phyloP scores from a whole-genome alignment of 2,113 vertebrate species.

The Dipodomys ordii region DNA sequence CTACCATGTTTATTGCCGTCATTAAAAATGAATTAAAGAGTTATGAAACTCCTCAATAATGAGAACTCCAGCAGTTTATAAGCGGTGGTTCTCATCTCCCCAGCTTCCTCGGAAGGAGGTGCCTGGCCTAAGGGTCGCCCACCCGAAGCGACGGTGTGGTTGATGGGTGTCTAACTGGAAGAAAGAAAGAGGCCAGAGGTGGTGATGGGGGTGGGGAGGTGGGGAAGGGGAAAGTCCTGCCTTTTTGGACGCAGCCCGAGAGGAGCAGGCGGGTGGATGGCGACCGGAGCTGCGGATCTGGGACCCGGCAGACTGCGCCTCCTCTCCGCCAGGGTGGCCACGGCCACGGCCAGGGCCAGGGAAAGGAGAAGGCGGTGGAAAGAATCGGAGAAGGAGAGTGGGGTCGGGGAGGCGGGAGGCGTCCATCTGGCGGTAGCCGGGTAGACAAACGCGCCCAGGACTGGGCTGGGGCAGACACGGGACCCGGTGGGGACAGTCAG shows the following conservation, averaged over 20 bases:
- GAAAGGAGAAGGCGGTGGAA: not conserved
- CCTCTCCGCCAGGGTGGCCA: no score
- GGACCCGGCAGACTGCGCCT: not conserved
- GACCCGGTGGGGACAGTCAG: not conserved
- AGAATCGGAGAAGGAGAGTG: not conserved
- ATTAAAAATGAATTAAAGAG: constrained; percentile 90
- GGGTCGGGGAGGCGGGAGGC: not conserved
- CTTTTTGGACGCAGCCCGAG: not conserved
- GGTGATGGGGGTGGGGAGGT: accelerated
- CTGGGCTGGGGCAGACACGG: not conserved
- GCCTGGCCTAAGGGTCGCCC: not conserved
- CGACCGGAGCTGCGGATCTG: not conserved
- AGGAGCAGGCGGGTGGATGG: not conserved
- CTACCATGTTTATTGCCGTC: constrained; percentile 88
- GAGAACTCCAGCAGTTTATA: constrained; percentile 84
- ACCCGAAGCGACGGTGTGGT: not conserved
- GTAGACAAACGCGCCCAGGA: not conserved
- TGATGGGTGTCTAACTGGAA: not conserved
- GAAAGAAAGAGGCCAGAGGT: not conserved
- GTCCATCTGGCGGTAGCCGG: not conserved
- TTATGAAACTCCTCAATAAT: constrained; percentile 89
- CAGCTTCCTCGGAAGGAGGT: not conserved
- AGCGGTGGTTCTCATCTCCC: constrained; percentile 52
- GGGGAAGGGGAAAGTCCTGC: not conserved
- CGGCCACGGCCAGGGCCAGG: not conserved